Conservation (phyloP, 1,140 invertebrate species). For the Kradibia gibbosae region DNA sequence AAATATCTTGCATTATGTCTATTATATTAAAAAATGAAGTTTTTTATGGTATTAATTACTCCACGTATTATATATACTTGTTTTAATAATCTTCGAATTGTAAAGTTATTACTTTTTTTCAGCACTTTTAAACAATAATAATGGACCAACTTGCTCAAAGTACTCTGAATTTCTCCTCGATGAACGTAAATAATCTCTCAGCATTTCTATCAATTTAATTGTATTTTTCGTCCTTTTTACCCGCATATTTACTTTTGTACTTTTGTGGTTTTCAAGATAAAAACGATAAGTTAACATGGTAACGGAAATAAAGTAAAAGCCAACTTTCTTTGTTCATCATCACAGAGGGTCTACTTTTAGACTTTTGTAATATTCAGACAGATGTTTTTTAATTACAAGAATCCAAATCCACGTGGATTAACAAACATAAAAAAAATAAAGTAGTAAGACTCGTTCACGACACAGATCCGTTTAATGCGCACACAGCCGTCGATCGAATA, state of each 20-base stretch:
- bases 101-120: conserved; percentile 13
- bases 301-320: too few relatives aligned
- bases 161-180: conserved; percentile 25
- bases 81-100: neutral
- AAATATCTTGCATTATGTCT: too few relatives aligned
- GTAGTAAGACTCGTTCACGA: neutral
- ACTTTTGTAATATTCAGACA: conserved; percentile 31
- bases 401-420: neutral
- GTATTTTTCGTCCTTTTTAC: neutral
- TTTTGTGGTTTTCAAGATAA: neutral
- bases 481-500: conserved; percentile 6
- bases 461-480: neutral
- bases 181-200: neutral
- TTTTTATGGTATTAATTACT: too few relatives aligned
- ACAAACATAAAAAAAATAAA: neutral
- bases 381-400: too few relatives aligned
- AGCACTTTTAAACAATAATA: neutral
- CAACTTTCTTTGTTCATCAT: neutral
- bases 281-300: neutral
- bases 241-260: too few relatives aligned
- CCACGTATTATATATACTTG: too few relatives aligned
- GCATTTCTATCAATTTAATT: neutral
- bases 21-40: too few relatives aligned
- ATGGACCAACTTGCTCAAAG: conserved; percentile 18
- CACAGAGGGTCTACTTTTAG: conserved; percentile 5